Base-by-base conservation (phyloP, 1,140 invertebrate genomes). In the Drosophila insularis region DNA sequence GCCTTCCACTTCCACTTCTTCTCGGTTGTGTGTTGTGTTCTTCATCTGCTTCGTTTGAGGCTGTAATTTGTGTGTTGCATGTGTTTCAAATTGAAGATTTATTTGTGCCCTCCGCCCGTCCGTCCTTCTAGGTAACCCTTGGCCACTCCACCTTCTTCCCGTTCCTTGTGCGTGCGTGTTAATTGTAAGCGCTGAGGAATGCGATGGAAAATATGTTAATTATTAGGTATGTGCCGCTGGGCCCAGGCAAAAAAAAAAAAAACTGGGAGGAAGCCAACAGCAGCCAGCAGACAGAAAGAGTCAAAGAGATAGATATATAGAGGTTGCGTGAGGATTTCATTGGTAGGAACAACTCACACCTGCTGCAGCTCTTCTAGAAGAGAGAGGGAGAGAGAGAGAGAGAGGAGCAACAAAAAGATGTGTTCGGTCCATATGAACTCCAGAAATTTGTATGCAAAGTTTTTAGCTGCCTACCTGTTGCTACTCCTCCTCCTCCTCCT, bases 41-140 rank as follows among this genome's bases (percentile, higher is more conserved):
- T 62, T 63, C 55, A 69, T 63, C 67, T 78, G 63, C 75, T 63
- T 65, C 73, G 63, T 79, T 78, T 71, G 72, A 87, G 84, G 68
- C 84, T 84, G 84, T 89, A 89, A 89, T 89, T 89, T 89, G 84
- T 89, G 84, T 89, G 84, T 84, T 89, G 84, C 84, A 89, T 89
- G 84, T 89, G 84, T 89, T 89, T 89, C 84, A 89, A 89, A 89
- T 89, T 89, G 80, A 89, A 89, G 84, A 89, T 89, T 89, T 89
- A 89, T 89, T 89, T 89, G 80, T 62, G 74, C 68, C 55, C 76
- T 54, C 65, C 53, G 1, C 32, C 56, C 35, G 27, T n/a, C 17
- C 58, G 10, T 7, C 55, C 40, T 21, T 21, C 67, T 14, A n/a
- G 23, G 46, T 13, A 27, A 17, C 43, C 5, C 27, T 27, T 27